Evolutionary conservation across 92 coral and sea anemone species (phyloP), one percentile per base, ranked within the genome.

Genomic region (Parazoanthus atlanticus): DNA sequence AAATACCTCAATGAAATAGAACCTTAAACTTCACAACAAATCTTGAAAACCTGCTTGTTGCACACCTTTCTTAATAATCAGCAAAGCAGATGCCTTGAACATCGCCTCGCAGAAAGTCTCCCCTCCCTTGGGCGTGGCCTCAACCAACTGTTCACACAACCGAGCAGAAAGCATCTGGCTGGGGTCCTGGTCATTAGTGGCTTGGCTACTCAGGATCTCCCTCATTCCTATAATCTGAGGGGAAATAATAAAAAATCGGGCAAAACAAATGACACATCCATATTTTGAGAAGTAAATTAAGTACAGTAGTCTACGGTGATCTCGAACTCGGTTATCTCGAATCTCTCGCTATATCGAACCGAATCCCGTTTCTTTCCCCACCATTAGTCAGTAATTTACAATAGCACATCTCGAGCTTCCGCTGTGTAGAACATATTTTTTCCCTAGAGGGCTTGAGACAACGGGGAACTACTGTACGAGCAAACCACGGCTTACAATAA

Each of bases 31-130:
- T 52, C 34, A 58, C n/a, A 82, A 52, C 49, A 61, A 32, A 64
- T 17, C 19, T 19, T 64, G 3, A 3, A 23, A 5, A 49, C 9
- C 34, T 17, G 28, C 10, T 17, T 54, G 21, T 32, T 43, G 56
- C 79, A 36, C 52, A 88, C 98, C 96, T 89, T 92, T 0, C 29
- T 92, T 91, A 5, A 94, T 94, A 29, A 95, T 94, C n/a, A 97
- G 91, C 72, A 93, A 94, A 17, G 99, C 99, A 0, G 99, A 86
- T 8, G 98, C 97, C 74, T 94, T 93, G 81, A 92, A 95, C 95
- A 97, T 96, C 73, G 99, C 97, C 23, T 96, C 92, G 76, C 91
- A 89, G 89, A 93, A 97, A 17, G 88, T 26, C 19, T 97, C 94
- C 47, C 84, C 91, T 8, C 73, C 93, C 58, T 84, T 79, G 66